Base-by-base conservation (phyloP, 2,113 vertebrate genomes). In the Notarius lentiginosus region DNA sequence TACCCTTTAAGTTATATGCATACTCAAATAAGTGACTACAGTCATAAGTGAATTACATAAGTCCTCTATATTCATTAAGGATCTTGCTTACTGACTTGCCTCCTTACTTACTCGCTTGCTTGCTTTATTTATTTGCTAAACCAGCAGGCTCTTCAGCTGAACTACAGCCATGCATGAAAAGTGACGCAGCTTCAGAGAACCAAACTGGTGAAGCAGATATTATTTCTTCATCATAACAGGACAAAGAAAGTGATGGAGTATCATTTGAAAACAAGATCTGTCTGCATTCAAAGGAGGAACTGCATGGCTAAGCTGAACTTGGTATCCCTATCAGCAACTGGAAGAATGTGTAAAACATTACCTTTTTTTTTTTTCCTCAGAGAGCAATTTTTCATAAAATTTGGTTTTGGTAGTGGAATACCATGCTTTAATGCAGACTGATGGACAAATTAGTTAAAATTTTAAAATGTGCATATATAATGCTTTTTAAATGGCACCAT, bases 231-330 rank as follows among this genome's bases (percentile, higher is more conserved):
- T 41, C 1, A 34, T 34, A 41, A 41, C 41, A 70, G 12, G 27
- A 34, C 27, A 0, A 17, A 2, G 14, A 2, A 70, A 34, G 17
- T 47, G 0, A 17, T 6, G 5, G 0, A 2, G 27, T 1, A 17
- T 17, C 30, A 70, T 5, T 2, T 7, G 66, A 70, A 30, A 34
- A 30, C 12, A 70, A 34, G 27, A 70, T 7, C 2, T 70, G 27
- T 34, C 63, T 12, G n/a, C n/a, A 70, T 30, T 66, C 66, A 70
- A 15, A 30, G 65, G 27, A 68, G n/a, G 27, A 68, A 14, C 12
- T 65, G 15, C 27, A 5, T 15, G 58, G 58, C 58, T 30, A 7
- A 47, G 3, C 0, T 20, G 0, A 47, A 73, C 1, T 1, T 73
- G 34, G 34, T 73, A 1, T 8, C 1, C 34, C 34, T 47, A 18